Percentiles rank a stretch among this genome's conserved stretches.
Conservation (phyloP, 2,113 vertebrate genomes). For the Tachysurus vachellii region DNA sequence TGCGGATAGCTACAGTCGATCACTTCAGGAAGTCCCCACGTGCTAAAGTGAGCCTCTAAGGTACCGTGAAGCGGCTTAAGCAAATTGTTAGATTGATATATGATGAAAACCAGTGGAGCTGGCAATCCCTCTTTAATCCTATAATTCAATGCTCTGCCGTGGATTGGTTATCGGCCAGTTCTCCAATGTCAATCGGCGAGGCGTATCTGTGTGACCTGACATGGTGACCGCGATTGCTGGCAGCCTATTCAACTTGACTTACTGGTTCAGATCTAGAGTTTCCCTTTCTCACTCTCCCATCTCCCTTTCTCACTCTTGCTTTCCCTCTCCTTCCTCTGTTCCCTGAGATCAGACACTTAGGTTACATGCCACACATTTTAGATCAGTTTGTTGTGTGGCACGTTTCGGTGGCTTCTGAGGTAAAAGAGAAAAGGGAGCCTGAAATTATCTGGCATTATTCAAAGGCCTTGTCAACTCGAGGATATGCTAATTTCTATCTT, state of each 20-base stretch:
- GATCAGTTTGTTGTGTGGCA: slow-evolving; percentile 53
- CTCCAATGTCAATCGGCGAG: slow-evolving; percentile 51
- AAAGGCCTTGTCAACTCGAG: slow-evolving; percentile 48
- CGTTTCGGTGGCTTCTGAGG: slow-evolving; percentile 40
- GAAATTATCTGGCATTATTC: slow-evolving; percentile 57
- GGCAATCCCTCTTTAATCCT: slow-evolving; percentile 51
- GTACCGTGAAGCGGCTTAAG: slow-evolving; percentile 49
- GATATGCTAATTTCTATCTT: slow-evolving; percentile 49
- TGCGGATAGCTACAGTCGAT: slow-evolving; percentile 53
- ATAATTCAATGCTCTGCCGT: slow-evolving; percentile 50
- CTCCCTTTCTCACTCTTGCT: slow-evolving; percentile 44
- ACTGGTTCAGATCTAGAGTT: slow-evolving; percentile 52
- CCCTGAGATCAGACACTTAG: slow-evolving; percentile 52
- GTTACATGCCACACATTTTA: slow-evolving; percentile 53
- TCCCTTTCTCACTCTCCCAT: slow-evolving; percentile 49
- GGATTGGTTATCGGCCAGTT: slow-evolving; percentile 54
- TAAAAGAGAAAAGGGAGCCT: slow-evolving; percentile 52
- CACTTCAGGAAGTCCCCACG: slow-evolving; percentile 54
- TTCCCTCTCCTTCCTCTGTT: slow-evolving; percentile 24
- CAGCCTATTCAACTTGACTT: slow-evolving; percentile 57
- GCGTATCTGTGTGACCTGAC: slow-evolving; percentile 58
- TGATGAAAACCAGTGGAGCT: slow-evolving; percentile 53
- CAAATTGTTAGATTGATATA: slow-evolving; percentile 55
- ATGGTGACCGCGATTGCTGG: slow-evolving; percentile 56
- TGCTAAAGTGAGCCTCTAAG: slow-evolving; percentile 50